Evolutionary conservation across 23 tunicate genomes (phyloP).

Genomic region (Halocynthia roretzi): DNA sequence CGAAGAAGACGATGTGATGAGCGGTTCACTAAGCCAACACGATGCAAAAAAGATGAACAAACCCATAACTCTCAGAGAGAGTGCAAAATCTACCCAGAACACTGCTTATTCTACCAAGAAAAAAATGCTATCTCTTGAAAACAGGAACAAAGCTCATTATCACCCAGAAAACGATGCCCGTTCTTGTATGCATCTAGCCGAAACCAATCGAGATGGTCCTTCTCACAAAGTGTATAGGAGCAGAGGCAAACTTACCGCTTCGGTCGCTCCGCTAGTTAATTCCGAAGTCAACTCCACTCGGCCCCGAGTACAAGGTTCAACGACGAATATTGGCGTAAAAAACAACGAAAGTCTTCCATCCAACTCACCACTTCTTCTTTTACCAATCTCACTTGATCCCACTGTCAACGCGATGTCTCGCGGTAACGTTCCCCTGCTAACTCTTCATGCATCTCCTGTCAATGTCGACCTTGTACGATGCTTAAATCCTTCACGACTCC

Average conservation of each 20-base stretch:
- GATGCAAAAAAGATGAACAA: background rate
- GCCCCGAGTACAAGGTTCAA: background rate
- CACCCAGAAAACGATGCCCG: background rate
- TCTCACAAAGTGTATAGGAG: background rate
- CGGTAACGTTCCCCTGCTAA: constrained; percentile 33
- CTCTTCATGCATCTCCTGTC: constrained; percentile 49
- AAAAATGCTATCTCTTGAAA: background rate
- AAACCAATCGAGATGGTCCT: background rate
- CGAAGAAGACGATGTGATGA: constrained; percentile 33
- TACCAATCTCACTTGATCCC: constrained; percentile 64
- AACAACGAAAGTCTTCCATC: constrained; percentile 5
- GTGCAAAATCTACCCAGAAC: background rate
- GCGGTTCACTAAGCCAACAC: background rate
- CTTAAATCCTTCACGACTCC: constrained; percentile 2
- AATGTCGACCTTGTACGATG: constrained; percentile 20
- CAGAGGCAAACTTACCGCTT: constrained; percentile 40
- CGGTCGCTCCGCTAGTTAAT: constrained; percentile 67
- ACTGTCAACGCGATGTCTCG: background rate
- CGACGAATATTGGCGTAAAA: background rate
- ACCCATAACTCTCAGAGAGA: background rate
- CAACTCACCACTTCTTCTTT: constrained; percentile 41
- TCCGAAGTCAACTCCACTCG: constrained; percentile 3
- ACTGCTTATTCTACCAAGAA: background rate
- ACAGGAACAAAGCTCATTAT: background rate
- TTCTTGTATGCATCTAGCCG: too few relatives aligned